These are phyloP conservation scores for Parelbella ahira DNA, from an alignment of 2,888 invertebrate genomes.

Conservation along the genomic window DNA sequence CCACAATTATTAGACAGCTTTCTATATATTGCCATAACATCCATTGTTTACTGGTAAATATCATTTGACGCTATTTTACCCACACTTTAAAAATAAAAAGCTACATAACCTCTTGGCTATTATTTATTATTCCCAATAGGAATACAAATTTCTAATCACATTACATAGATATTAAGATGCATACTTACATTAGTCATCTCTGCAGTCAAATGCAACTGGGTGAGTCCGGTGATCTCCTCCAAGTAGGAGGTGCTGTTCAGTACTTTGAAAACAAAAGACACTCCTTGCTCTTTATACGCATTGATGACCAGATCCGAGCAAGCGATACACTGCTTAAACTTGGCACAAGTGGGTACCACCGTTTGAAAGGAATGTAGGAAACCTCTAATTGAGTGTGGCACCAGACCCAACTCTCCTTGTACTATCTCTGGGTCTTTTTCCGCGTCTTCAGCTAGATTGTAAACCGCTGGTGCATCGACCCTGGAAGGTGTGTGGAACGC, in stretches of 20 bases:
- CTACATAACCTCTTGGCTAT: too few species aligned
- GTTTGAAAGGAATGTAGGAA: slow-evolving; percentile 91
- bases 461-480: slow-evolving; percentile 85
- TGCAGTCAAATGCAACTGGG: slow-evolving; percentile 80
- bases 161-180: too few species aligned
- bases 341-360: slow-evolving; percentile 90
- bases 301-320: slow-evolving; percentile 84
- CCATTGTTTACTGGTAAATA: too few species aligned
- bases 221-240: slow-evolving; percentile 92
- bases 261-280: slow-evolving; percentile 87
- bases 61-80: too few species aligned
- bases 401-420: slow-evolving; percentile 87
- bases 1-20: too few species aligned
- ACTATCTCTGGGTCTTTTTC: slow-evolving; percentile 48
- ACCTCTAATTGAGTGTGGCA: slow-evolving; percentile 97
- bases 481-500: too few species aligned
- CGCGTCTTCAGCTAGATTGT: slow-evolving; percentile 59
- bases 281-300: slow-evolving; percentile 72
- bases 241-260: slow-evolving; percentile 90
- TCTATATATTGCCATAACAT: too few species aligned
- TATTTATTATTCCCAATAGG: too few species aligned
- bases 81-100: too few species aligned
- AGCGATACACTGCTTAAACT: slow-evolving; percentile 95
- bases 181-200: slow-evolving; percentile 80
- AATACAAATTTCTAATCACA: too few species aligned